A percentile compares a stretch with the other conserved stretches of the same genome.
phyloP scores from a whole-genome alignment of 2,888 invertebrate species.

The Orthonevra nobilis region DNA sequence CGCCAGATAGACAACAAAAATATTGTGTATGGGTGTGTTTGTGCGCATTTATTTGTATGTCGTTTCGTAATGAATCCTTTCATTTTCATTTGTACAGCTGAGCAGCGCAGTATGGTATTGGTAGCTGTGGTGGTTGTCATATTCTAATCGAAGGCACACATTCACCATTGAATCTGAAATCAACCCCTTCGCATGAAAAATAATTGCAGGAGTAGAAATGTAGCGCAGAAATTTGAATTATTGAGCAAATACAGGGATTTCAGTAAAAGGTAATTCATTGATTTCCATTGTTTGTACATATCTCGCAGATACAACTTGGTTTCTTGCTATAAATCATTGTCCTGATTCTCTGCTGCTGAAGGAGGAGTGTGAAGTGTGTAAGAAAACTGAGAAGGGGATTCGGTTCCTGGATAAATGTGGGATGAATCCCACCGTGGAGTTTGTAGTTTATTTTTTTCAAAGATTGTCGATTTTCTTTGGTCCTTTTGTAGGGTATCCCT shows the following conservation, averaged over 20 bases:
- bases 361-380: conserved; percentile 35
- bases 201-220: conserved; percentile 59
- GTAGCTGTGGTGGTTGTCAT: conserved; percentile 49
- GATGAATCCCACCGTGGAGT: too few species aligned
- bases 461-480: conserved; percentile 10
- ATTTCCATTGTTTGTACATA: conserved; percentile 69
- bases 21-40: conserved; percentile 18
- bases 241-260: conserved; percentile 70
- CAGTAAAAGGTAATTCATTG: conserved; percentile 70
- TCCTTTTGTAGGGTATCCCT: conserved; percentile 30
- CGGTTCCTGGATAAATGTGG: too few species aligned
- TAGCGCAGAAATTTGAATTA: conserved; percentile 68
- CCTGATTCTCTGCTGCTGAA: conserved; percentile 1
- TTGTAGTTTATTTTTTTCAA: too few species aligned
- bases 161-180: conserved; percentile 56
- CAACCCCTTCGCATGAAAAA: conserved; percentile 66
- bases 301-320: conserved; percentile 61
- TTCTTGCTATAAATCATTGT: conserved; percentile 68
- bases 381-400: conserved; percentile 25
- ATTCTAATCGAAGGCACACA: conserved; percentile 70
- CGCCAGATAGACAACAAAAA: conserved; percentile 56
- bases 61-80: conserved; percentile 62
- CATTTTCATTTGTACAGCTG: conserved; percentile 58
- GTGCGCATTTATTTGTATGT: conserved; percentile 8
- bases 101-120: neutral